A percentile compares a stretch with the other conserved stretches of the same genome.
phyloP scores from a whole-genome alignment of 2,888 invertebrate species.

The Agonopterix heracliana region DNA sequence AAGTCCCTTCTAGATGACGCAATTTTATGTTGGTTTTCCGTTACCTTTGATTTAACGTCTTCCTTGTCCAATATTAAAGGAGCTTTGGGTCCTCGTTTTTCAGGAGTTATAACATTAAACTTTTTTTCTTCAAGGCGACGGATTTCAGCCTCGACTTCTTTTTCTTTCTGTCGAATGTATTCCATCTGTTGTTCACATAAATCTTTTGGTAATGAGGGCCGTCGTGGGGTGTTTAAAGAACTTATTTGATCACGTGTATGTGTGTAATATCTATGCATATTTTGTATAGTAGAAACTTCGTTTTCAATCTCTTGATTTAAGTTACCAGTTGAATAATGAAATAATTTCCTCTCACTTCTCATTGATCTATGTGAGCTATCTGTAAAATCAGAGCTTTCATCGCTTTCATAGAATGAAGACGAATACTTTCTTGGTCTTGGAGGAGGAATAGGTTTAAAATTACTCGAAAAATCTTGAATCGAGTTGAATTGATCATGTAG shows the following conservation, averaged over 20 bases:
- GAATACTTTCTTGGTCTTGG: constrained; percentile 56
- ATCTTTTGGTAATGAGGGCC: constrained; percentile 80
- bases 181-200: constrained; percentile 79
- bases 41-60: constrained; percentile 3
- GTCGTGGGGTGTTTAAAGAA: constrained; percentile 40
- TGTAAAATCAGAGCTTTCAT: constrained; percentile 60
- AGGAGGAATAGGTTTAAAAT: constrained; percentile 56
- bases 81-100: constrained; percentile 48
- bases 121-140: constrained; percentile 78
- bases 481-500: constrained; percentile 18
- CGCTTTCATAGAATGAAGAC: constrained; percentile 60
- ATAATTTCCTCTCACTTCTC: constrained; percentile 54
- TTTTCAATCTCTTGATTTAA: constrained; percentile 66
- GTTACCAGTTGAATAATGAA: constrained; percentile 66
- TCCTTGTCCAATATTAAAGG: constrained; percentile 59
- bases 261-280: constrained; percentile 58
- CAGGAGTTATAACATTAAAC: constrained; percentile 13
- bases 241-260: constrained; percentile 38
- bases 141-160: constrained; percentile 80
- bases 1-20: constrained; percentile 48
- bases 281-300: constrained; percentile 64
- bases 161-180: constrained; percentile 80
- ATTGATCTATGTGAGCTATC: constrained; percentile 53
- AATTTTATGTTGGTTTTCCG: constrained; percentile 21
- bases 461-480: constrained; percentile 23